Base-by-base conservation (phyloP, 2,888 invertebrate genomes). In the Argyra leucocephala region DNA sequence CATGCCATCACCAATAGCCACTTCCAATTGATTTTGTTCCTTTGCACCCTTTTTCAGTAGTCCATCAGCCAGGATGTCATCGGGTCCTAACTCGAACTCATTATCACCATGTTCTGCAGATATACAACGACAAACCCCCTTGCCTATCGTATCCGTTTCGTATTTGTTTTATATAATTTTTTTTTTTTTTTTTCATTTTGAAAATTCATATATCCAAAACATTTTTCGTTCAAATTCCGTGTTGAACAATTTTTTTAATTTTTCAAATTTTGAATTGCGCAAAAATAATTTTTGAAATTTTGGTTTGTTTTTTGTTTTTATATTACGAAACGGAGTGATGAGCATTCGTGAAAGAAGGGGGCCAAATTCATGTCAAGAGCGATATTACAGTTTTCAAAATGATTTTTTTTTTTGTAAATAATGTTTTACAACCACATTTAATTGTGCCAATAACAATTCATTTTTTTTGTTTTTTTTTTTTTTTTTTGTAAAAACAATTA, bases 1-100 rank as follows among this genome's bases (percentile, higher is more conserved):
- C 90, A 93, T 93, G 71, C 93, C 93, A 78, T 93, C 93, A 62
- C 93, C 93, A 75, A 93, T 92, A 69, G 93, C 92, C 70, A 93
- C 92, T 82, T 94, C 93, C 71, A 93, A 84, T 80, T 91, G 90
- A 76, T 91, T 91, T 82, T 91, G 90, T 74, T 89, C 88, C 80
- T 93, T 93, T 80, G 91, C 91, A 75, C 92, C 91, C 78, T 90
- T 88, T 80, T 89, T 90, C 74, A 91, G 85, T 72, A 92, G 87
- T 65, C 91, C 90, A 80, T 93, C 93, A 69, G 89, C 90, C 74
- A 93, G 83, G 74, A 88, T 86, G 78, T 88, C 86, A 74, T 85
- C 85, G 62, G 83, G 83, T 67, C 85, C 85, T 71, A 86, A 81
- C 73, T 86, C 86, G 72, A 85, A 79, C 73, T 85, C 86, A 77